Percentiles rank a stretch among this genome's conserved stretches.
phyloP scores from a whole-genome alignment of 2,888 invertebrate species.

The Nineta flava region DNA sequence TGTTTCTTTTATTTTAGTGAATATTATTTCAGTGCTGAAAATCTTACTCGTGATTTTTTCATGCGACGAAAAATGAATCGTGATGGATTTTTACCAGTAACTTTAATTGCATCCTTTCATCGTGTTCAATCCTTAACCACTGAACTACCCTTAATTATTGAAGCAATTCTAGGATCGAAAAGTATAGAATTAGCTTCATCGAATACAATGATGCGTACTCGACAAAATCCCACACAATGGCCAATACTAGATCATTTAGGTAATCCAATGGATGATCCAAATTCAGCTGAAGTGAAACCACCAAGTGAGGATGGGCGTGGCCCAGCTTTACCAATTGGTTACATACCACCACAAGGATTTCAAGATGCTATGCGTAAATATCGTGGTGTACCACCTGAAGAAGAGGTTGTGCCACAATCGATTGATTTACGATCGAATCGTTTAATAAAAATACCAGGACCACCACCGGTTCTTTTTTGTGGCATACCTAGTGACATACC shows the following conservation, averaged over 20 bases:
- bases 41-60: conserved; percentile 90
- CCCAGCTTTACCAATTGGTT: not conserved
- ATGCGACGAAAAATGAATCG: conserved; percentile 91
- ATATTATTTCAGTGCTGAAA: conserved; percentile 97
- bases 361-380: conserved; percentile 1
- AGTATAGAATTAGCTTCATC: conserved; percentile 56
- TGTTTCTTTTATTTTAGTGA: conserved; percentile 50
- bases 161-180: conserved; percentile 73
- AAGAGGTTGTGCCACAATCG: conserved; percentile 6
- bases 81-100: conserved; percentile 85
- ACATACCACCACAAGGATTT: not conserved
- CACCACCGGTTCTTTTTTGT: conserved; percentile 4
- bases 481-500: conserved; percentile 6
- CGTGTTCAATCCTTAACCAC: conserved; percentile 74
- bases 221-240: conserved; percentile 73
- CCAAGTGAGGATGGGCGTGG: conserved; percentile 2
- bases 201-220: conserved; percentile 38
- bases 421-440: conserved; percentile 4
- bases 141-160: conserved; percentile 67
- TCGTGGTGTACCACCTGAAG: not conserved
- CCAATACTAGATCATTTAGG: conserved; percentile 48
- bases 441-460: conserved; percentile 10
- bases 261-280: conserved; percentile 3
- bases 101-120: conserved; percentile 90
- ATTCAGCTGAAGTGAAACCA: conserved; percentile 2